Percentiles rank a stretch among this genome's conserved stretches.
These are phyloP conservation scores for Dendroctonus ponderosae DNA, from an alignment of 1,140 invertebrate species.

Conservation along the genomic window DNA sequence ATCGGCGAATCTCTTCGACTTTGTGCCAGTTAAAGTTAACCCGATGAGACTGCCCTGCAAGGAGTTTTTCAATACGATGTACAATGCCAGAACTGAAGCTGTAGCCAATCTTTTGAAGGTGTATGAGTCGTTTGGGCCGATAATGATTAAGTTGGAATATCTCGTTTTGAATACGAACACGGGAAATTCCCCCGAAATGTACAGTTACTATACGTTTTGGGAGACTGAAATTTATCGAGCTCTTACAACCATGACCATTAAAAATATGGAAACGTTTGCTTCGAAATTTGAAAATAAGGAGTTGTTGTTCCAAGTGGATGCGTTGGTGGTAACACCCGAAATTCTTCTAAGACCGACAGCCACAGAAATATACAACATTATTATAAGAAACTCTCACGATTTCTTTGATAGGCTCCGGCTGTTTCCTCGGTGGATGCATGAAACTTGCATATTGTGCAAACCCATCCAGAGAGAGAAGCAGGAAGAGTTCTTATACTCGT, in stretches of 20 bases:
- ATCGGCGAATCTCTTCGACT: conserved; percentile 45
- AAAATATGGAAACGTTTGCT: conserved; percentile 72
- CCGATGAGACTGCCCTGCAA: conserved; percentile 41
- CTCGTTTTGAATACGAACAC: conserved; percentile 66
- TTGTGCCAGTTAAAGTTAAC: conserved; percentile 35
- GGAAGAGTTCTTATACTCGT: conserved; percentile 65
- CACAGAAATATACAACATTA: conserved; percentile 73
- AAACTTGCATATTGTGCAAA: conserved; percentile 72
- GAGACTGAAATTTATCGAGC: conserved; percentile 66
- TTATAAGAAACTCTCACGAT: conserved; percentile 64
- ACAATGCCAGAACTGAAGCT: conserved; percentile 64
- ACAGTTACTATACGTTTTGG: conserved; percentile 66
- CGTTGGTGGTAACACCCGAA: conserved; percentile 68
- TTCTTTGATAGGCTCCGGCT: conserved; percentile 66
- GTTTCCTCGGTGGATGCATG: conserved; percentile 81
- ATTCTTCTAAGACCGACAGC: conserved; percentile 70
- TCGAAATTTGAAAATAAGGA: conserved; percentile 58
- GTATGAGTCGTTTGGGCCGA: conserved; percentile 71
- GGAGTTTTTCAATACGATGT: conserved; percentile 66
- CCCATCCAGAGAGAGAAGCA: conserved; percentile 57
- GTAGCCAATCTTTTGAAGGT: conserved; percentile 64
- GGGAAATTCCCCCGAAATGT: conserved; percentile 64
- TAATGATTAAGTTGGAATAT: conserved; percentile 80
- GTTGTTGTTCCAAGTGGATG: conserved; percentile 76
- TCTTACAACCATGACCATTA: conserved; percentile 62